Percentiles rank a stretch among this genome's conserved stretches.
phyloP scores from a whole-genome alignment of 2,113 vertebrate species.

The Pterophyllum scalare region DNA sequence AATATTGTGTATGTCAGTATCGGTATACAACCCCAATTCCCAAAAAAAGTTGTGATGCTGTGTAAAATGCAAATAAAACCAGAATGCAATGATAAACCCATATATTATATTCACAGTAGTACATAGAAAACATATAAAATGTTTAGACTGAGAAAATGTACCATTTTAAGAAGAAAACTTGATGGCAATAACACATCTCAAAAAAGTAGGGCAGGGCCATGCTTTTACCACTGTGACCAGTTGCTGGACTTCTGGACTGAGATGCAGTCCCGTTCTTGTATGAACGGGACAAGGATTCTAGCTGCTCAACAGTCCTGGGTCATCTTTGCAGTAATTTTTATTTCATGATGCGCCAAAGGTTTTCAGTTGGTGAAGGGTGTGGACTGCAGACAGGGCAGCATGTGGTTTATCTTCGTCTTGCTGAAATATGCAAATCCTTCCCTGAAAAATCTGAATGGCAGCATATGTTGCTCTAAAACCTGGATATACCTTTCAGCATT shows the following conservation, averaged over 20 bases:
- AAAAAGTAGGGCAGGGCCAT: neutral
- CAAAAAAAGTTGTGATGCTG: neutral
- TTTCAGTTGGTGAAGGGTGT: neutral
- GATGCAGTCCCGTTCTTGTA: neutral
- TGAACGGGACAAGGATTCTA: neutral
- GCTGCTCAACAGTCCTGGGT: neutral
- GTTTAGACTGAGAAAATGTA: too few relatives aligned
- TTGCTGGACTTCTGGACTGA: neutral
- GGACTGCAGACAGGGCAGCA: too few relatives aligned
- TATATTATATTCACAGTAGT: neutral
- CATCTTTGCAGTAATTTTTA: too few relatives aligned
- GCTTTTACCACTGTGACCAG: too few relatives aligned
- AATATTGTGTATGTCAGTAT: neutral
- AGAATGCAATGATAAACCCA: rapidly evolving
- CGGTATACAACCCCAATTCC: neutral
- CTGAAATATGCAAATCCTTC: too few relatives aligned
- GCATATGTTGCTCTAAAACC: too few relatives aligned
- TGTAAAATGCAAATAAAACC: neutral
- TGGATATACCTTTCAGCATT: too few relatives aligned
- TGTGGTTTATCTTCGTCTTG: too few relatives aligned
- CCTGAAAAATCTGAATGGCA: too few relatives aligned
- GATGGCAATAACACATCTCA: rapidly evolving
- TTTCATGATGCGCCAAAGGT: neutral
- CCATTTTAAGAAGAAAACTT: neutral
- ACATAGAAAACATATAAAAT: too few relatives aligned